A percentile compares a stretch with the other conserved stretches of the same genome.
Evolutionary conservation across 2,797 vertebrate species (phyloP).

Genomic region (Periophthalmus magnuspinnatus): DNA sequence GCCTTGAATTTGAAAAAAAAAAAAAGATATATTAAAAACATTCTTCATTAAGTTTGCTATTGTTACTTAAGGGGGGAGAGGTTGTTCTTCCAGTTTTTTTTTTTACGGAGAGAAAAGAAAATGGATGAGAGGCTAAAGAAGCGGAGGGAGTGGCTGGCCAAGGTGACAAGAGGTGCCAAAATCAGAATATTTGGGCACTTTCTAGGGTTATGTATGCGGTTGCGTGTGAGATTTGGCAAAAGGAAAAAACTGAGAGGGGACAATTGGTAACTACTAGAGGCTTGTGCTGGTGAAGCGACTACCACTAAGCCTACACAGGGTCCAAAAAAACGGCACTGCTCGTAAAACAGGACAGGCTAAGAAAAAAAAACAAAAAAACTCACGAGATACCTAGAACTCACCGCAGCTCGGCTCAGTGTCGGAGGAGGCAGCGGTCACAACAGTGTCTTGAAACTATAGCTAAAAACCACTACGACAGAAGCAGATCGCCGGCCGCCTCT

Average conservation of each 20-base stretch:
- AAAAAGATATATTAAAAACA: constrained; percentile 56
- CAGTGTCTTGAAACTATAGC: constrained; percentile 48
- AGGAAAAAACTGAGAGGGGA: constrained; percentile 47
- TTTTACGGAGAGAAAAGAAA: constrained; percentile 46
- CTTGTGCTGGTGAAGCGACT: constrained; percentile 35
- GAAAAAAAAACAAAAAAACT: constrained; percentile 39
- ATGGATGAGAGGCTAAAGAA: constrained; percentile 29
- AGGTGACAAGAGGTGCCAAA: constrained; percentile 69
- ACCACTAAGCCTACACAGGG: constrained; percentile 35
- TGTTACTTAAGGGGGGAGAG: constrained; percentile 46
- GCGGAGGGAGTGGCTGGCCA: constrained; percentile 43
- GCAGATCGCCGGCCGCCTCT: constrained; percentile 56
- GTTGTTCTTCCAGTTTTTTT: constrained; percentile 38
- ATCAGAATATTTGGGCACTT: constrained; percentile 66
- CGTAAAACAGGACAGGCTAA: constrained; percentile 38
- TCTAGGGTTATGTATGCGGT: constrained; percentile 37
- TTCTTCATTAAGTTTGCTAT: constrained; percentile 67
- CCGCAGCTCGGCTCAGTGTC: constrained; percentile 54
- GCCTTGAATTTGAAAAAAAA: constrained; percentile 85
- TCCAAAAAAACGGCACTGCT: constrained; percentile 46
- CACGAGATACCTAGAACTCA: constrained; percentile 54
- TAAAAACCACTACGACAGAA: constrained; percentile 54
- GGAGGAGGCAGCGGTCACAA: constrained; percentile 46
- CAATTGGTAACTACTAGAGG: constrained; percentile 28
- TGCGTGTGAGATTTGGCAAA: constrained; percentile 61